These are phyloP conservation scores for Trididemnum clinides DNA, from an alignment of 23 tunicate genomes.

Conservation along the genomic window DNA sequence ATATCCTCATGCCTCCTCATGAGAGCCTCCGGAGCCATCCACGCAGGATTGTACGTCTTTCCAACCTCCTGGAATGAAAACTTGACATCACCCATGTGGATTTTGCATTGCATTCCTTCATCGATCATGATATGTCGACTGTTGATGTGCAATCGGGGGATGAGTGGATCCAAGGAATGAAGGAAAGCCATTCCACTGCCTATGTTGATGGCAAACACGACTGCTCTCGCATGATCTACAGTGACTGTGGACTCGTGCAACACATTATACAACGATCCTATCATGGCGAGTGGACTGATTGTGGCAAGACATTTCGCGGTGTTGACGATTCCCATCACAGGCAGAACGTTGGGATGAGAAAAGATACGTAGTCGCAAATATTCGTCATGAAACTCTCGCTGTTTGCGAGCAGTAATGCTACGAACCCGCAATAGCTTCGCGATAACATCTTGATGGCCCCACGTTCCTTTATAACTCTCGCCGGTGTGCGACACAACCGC, in stretches of 20 bases:
- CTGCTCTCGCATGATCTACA: constrained; percentile 86
- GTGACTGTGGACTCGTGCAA: constrained; percentile 94
- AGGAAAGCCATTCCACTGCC: constrained; percentile 90
- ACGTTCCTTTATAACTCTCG: constrained; percentile 89
- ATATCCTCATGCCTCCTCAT: constrained; percentile 77
- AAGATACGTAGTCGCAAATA: constrained; percentile 86
- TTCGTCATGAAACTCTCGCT: constrained; percentile 92
- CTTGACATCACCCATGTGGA: constrained; percentile 84
- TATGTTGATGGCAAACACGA: constrained; percentile 83
- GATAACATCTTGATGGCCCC: constrained; percentile 95
- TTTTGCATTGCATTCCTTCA: constrained; percentile 88
- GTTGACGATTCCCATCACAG: constrained; percentile 95
- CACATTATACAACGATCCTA: constrained; percentile 91
- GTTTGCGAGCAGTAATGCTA: constrained; percentile 69
- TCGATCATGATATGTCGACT: constrained; percentile 90
- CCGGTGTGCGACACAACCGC: constrained; percentile 84
- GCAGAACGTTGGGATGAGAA: constrained; percentile 96
- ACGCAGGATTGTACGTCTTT: constrained; percentile 83
- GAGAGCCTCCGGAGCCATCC: constrained; percentile 99
- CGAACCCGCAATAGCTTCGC: constrained; percentile 80
- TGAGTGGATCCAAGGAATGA: constrained; percentile 88
- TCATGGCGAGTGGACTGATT: constrained; percentile 65
- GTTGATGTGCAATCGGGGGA: constrained; percentile 77
- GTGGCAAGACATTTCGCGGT: constrained; percentile 83
- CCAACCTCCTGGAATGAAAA: constrained; percentile 81